phyloP scores from a whole-genome alignment of 2,113 vertebrate genomes.

The Strix aluco region DNA sequence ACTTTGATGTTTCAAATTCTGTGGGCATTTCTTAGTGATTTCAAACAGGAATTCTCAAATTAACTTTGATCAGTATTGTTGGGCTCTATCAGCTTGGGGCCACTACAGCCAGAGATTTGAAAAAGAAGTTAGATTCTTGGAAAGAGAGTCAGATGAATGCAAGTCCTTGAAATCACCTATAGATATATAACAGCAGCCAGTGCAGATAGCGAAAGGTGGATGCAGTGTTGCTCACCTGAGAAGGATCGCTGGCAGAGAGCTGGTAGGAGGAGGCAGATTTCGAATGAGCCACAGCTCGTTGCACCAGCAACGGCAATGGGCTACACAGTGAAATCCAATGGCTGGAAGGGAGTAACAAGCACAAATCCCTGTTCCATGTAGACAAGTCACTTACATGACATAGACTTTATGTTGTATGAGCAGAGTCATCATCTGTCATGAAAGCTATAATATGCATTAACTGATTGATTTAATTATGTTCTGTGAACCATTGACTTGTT shows the following conservation, averaged over 20 bases:
- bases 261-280: not conserved
- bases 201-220: not conserved
- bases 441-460: not conserved
- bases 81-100: not conserved
- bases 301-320: not conserved
- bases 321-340: not conserved
- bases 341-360: not conserved
- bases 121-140: not conserved
- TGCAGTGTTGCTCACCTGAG: accelerated
- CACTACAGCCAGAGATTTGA: not conserved
- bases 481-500: not conserved
- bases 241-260: not conserved
- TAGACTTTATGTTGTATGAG: not conserved
- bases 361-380: not conserved
- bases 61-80: not conserved
- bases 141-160: not conserved
- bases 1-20: not conserved
- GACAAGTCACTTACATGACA: not conserved
- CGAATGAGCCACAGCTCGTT: accelerated
- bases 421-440: not conserved
- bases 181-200: not conserved
- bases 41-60: not conserved
- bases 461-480: not conserved
- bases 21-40: not conserved
- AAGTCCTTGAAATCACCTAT: not conserved